These are phyloP conservation scores for Drosophila eohydei DNA, from an alignment of 2,888 invertebrate genomes.

Conservation along the genomic window DNA sequence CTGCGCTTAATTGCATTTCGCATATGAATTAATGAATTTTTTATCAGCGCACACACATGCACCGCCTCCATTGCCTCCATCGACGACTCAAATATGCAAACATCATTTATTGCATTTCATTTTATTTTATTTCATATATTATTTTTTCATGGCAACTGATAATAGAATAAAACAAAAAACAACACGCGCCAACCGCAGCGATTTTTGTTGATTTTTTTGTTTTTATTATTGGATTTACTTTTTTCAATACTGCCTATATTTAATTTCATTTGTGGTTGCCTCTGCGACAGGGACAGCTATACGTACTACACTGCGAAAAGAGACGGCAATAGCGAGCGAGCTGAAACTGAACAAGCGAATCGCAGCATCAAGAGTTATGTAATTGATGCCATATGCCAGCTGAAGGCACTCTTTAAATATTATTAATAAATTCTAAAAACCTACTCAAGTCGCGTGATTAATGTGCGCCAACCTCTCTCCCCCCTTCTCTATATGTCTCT, in stretches of 20 bases:
- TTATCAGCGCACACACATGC: constrained; percentile 66
- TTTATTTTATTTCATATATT: constrained; percentile 29
- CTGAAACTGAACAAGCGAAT: constrained; percentile 15
- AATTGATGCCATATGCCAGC: constrained; percentile 43
- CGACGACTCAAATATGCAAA: constrained; percentile 54
- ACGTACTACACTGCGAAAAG: constrained; percentile 12
- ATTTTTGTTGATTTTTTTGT: constrained; percentile 37
- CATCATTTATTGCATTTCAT: constrained; percentile 63
- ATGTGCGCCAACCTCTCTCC: constrained; percentile 4
- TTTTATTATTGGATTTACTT: constrained; percentile 39
- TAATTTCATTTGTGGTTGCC: constrained; percentile 74
- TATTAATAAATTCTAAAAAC: neutral
- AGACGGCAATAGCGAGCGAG: constrained; percentile 20
- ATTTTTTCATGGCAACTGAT: constrained; percentile 62
- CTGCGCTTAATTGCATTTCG: constrained; percentile 82
- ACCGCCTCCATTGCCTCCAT: constrained; percentile 34
- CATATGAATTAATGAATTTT: constrained; percentile 82
- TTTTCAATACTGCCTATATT: constrained; percentile 54
- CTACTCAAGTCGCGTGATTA: constrained; percentile 29
- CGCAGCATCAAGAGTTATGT: constrained; percentile 23
- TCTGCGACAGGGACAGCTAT: constrained; percentile 28
- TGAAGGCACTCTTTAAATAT: constrained; percentile 12
- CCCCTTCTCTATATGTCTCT: neutral
- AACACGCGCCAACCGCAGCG: constrained; percentile 67
- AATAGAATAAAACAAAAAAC: constrained; percentile 69